Conservation (phyloP, 2,113 vertebrate genomes). For the Tapirus terrestris region DNA sequence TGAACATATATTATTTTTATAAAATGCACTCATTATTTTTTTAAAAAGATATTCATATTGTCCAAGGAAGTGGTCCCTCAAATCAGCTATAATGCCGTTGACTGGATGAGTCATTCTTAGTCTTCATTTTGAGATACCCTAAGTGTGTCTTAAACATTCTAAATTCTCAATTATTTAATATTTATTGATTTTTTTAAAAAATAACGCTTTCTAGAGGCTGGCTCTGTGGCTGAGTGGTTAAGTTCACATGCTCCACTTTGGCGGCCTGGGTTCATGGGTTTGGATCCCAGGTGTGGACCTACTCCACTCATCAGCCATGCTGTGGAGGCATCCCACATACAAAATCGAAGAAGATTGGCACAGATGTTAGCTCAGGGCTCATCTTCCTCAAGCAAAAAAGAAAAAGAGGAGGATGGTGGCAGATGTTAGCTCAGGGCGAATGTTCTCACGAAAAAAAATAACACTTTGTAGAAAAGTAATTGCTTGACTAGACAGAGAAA, state of each 20-base stretch:
- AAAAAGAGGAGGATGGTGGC: too few relatives aligned
- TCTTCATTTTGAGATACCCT: neutral
- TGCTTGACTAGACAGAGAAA: neutral
- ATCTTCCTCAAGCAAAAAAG: too few relatives aligned
- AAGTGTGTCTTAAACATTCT: neutral
- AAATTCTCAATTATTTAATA: constrained; percentile 6
- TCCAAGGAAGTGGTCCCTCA: neutral
- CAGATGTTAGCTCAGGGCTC: too few relatives aligned
- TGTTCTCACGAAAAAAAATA: neutral
- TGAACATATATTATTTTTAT: neutral
- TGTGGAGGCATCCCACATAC: too few relatives aligned
- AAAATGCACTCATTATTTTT: neutral
- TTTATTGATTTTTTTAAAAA: neutral
- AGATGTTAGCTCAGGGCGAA: too few relatives aligned
- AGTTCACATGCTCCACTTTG: too few relatives aligned
- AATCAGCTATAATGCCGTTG: neutral
- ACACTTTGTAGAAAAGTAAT: neutral
- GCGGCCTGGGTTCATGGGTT: too few relatives aligned
- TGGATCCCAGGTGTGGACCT: too few relatives aligned
- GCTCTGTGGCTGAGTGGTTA: too few relatives aligned
- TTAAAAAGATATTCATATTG: neutral
- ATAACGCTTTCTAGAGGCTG: neutral
- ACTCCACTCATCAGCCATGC: too few relatives aligned
- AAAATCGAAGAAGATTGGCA: too few relatives aligned
- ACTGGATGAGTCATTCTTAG: neutral